phyloP scores from a whole-genome alignment of 1,140 invertebrate species.

The Bombus terrestris region DNA sequence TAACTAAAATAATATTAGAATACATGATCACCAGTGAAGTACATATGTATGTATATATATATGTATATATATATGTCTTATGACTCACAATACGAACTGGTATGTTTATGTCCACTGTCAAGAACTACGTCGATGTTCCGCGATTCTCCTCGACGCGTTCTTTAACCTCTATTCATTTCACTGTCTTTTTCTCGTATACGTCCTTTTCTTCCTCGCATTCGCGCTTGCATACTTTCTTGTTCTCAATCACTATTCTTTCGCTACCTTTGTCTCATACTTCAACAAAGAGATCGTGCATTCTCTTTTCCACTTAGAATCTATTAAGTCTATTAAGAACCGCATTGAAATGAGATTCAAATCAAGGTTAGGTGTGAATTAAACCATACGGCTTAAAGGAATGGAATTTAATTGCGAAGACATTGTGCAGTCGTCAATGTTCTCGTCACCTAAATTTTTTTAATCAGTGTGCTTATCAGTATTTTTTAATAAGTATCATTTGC shows the following conservation, averaged over 20 bases:
- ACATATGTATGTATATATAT: no score
- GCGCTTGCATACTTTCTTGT: background rate
- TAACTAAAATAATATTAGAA: background rate
- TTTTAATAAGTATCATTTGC: background rate
- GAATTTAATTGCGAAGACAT: background rate
- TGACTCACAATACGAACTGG: background rate
- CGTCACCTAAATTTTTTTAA: background rate
- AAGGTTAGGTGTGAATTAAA: constrained; percentile 1
- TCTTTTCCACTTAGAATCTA: background rate
- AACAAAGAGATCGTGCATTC: background rate
- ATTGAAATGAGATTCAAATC: constrained; percentile 1
- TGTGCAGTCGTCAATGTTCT: background rate
- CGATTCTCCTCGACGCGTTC: constrained; percentile 26
- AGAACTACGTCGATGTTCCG: constrained; percentile 1
- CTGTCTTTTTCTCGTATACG: background rate
- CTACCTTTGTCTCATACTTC: background rate
- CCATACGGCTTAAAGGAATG: background rate
- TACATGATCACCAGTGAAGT: background rate
- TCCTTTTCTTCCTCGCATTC: background rate
- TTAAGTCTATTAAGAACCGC: background rate
- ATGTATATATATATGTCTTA: background rate
- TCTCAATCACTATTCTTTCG: background rate
- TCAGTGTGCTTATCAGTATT: background rate
- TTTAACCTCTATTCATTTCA: constrained; percentile 19
- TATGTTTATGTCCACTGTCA: background rate